A percentile compares a stretch with the other conserved stretches of the same genome.
Evolutionary conservation across 2,888 invertebrate genomes (phyloP).

Genomic region (Galerucella calmariensis): DNA sequence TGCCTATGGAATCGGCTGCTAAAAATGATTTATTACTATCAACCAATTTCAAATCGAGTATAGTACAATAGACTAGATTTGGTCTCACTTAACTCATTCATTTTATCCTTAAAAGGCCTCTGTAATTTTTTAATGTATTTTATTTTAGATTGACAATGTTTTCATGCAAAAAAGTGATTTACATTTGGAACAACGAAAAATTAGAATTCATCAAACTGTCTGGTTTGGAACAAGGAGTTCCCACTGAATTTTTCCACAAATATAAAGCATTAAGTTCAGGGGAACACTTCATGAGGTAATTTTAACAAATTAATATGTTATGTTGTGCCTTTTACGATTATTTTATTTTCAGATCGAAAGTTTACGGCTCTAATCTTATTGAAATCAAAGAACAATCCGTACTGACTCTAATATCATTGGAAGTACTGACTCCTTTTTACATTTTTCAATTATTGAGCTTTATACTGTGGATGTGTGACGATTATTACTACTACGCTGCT

Average conservation of each 20-base stretch:
- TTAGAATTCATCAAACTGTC: conserved; percentile 77
- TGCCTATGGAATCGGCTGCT: too few relatives aligned
- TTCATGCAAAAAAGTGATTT: conserved; percentile 84
- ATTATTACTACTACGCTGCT: conserved; percentile 89
- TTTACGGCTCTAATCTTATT: conserved; percentile 88
- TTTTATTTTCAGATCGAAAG: conserved; percentile 71
- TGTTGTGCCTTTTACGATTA: neutral
- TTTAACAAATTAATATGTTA: too few relatives aligned
- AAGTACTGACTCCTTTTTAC: conserved; percentile 94
- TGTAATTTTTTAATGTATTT: neutral
- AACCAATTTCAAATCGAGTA: too few relatives aligned
- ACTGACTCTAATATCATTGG: conserved; percentile 78
- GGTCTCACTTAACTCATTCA: neutral
- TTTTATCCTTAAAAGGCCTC: neutral
- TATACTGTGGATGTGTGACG: conserved; percentile 87
- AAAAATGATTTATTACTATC: too few relatives aligned
- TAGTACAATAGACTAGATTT: too few relatives aligned
- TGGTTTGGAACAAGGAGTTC: conserved; percentile 78
- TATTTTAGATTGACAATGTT: conserved; percentile 70
- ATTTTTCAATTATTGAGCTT: conserved; percentile 95
- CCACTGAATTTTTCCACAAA: conserved; percentile 74
- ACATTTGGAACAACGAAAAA: conserved; percentile 81
- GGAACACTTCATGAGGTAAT: conserved; percentile 74
- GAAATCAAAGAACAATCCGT: conserved; percentile 81
- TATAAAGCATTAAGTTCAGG: conserved; percentile 70